phyloP scores from a whole-genome alignment of 2,797 vertebrate species.

The Gymnodraco acuticeps region DNA sequence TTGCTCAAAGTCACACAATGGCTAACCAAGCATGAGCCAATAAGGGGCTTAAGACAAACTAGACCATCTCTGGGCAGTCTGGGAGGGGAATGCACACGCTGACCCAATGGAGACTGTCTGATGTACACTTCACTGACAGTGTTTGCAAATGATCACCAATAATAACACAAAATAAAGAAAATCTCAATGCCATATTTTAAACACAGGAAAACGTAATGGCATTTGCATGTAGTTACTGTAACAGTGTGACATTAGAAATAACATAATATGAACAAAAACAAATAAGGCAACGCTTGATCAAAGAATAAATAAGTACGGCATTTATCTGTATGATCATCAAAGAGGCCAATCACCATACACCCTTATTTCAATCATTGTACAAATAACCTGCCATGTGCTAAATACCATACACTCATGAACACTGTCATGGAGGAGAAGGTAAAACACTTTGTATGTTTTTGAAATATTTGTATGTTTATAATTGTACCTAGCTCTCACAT shows the following conservation, averaged over 20 bases:
- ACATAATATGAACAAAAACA: background rate
- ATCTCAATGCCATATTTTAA: background rate
- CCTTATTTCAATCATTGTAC: background rate
- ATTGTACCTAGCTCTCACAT: background rate
- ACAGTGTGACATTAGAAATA: background rate
- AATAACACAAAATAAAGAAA: background rate
- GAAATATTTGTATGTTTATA: background rate
- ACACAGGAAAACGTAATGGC: background rate
- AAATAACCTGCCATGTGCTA: background rate
- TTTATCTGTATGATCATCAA: no score
- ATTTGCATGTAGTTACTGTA: background rate
- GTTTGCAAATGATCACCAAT: background rate
- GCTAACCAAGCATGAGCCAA: slow-evolving; percentile 52
- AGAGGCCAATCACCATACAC: background rate
- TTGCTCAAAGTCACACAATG: slow-evolving; percentile 59
- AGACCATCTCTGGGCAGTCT: slow-evolving; percentile 28
- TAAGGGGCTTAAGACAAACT: slow-evolving; percentile 44
- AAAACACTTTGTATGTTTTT: background rate
- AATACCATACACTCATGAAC: background rate
- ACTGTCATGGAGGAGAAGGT: background rate
- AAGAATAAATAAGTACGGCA: background rate
- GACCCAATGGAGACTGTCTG: background rate
- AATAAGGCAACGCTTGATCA: background rate
- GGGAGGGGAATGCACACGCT: slow-evolving; percentile 3
- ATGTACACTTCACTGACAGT: background rate